These are phyloP conservation scores for Biston stratarius DNA, from an alignment of 2,888 invertebrate species.

Conservation along the genomic window DNA sequence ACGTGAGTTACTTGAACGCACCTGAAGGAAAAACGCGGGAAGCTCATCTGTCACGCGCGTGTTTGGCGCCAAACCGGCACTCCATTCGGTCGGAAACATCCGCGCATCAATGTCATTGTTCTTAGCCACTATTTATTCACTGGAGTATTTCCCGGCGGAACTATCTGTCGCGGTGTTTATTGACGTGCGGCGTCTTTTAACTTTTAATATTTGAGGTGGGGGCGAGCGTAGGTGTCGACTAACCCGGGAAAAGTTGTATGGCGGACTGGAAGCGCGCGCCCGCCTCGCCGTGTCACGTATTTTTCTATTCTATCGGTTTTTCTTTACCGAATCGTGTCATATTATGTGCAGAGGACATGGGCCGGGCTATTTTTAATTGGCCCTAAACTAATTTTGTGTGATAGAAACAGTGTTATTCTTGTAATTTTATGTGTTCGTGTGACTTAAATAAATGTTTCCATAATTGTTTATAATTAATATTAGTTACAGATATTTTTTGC, in stretches of 20 bases:
- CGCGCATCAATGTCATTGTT: conserved; percentile 71
- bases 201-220: conserved; percentile 50
- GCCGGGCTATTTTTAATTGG: conserved; percentile 73
- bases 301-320: conserved; percentile 75
- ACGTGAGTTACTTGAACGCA: conserved; percentile 74
- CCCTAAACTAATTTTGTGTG: conserved; percentile 54
- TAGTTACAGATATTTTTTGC: background rate
- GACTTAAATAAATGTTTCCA: background rate
- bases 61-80: conserved; percentile 74
- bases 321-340: conserved; percentile 72
- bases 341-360: conserved; percentile 66
- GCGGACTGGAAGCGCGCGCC: conserved; percentile 70
- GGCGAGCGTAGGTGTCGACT: conserved; percentile 73
- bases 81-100: conserved; percentile 65
- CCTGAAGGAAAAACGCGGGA: conserved; percentile 79
- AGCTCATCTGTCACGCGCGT: conserved; percentile 77
- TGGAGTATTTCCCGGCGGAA: conserved; percentile 29
- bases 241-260: conserved; percentile 77
- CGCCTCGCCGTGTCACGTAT: conserved; percentile 64
- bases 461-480: background rate
- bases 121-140: conserved; percentile 39
- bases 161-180: conserved; percentile 26
- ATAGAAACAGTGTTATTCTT: conserved; percentile 35
- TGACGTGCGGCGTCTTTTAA: conserved; percentile 32
- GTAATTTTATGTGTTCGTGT: conserved; percentile 22